Base-by-base conservation (phyloP, 2,113 vertebrate species). In the Puffinus mauretanicus region DNA sequence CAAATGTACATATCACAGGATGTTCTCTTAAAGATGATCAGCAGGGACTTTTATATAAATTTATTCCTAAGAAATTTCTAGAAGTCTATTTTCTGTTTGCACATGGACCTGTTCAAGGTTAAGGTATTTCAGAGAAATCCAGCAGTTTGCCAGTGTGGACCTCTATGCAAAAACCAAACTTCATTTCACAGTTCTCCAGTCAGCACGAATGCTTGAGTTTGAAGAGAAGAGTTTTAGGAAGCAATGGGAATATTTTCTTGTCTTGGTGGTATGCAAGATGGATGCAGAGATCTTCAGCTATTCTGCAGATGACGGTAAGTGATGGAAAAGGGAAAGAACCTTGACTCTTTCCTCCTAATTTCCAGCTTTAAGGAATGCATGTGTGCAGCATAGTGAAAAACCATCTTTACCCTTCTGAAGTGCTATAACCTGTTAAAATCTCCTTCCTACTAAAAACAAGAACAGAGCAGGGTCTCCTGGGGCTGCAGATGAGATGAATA, bases 371-470 rank as follows among this genome's bases (percentile, higher is more conserved):
- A 83, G 55, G 44, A 88, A 82, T 24, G 11, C 3, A 42, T 20
- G 13, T 30, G 13, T 71, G 21, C 0, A 0, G 14, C 26, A 27
- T 9, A 55, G 29, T 40, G n/a, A 65, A 77, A 88, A 86, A 30
- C 10, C 57, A 8, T 14, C 8, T 75, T 73, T 78, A 34, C 7
- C 2, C 6, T 81, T 89, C 21, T 52, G 19, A 84, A 62, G 3
- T 55, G 27, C 19, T 76, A 58, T 32, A 78, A 60, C 16, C 6
- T 61, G 11, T 5, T 78, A 78, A 54, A 82, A 78, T 55, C 38
- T 73, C 34, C 36, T 93, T 89, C 16, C 44, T 75, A 76, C 22
- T 42, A 55, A 65, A 93, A 95, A 58, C 9, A 86, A 93, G 52
- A 90, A 46, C 19, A 86, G 10, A 83, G 25, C 58, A 69, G 24